phyloP scores from a whole-genome alignment of 2,888 invertebrate genomes.

The Yponomeuta evonymella region DNA sequence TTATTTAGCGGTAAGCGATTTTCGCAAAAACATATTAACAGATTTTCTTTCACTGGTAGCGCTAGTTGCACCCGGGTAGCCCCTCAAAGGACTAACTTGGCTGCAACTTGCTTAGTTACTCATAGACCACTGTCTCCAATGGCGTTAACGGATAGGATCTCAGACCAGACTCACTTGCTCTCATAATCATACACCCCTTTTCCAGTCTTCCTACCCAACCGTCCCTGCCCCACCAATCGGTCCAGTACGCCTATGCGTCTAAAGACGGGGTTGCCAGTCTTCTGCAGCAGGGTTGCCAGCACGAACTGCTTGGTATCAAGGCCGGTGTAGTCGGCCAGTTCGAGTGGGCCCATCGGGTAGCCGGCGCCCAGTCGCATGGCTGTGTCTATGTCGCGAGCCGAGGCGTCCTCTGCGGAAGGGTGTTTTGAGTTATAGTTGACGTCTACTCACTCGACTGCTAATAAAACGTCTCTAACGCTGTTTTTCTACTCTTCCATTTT shows the following conservation, averaged over 20 bases:
- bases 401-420: slow-evolving; percentile 74
- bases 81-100: background rate
- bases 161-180: background rate
- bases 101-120: background rate
- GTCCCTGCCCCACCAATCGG: slow-evolving; percentile 83
- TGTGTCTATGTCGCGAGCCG: slow-evolving; percentile 85
- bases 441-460: too few species aligned
- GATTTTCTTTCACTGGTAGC: too few species aligned
- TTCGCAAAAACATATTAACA: too few species aligned
- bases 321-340: slow-evolving; percentile 89
- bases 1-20: too few species aligned
- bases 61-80: too few species aligned
- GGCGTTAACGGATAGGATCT: background rate
- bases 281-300: slow-evolving; percentile 81
- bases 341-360: slow-evolving; percentile 92
- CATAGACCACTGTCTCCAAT: background rate
- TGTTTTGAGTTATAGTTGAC: too few species aligned
- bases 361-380: slow-evolving; percentile 93
- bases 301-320: slow-evolving; percentile 84
- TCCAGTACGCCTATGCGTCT: slow-evolving; percentile 76
- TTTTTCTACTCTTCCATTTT: too few species aligned
- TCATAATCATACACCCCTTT: slow-evolving; percentile 86
- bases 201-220: slow-evolving; percentile 85
- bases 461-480: too few species aligned
- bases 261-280: slow-evolving; percentile 57